phyloP scores from a whole-genome alignment of 2,797 vertebrate species.

The Microhierax caerulescens region DNA sequence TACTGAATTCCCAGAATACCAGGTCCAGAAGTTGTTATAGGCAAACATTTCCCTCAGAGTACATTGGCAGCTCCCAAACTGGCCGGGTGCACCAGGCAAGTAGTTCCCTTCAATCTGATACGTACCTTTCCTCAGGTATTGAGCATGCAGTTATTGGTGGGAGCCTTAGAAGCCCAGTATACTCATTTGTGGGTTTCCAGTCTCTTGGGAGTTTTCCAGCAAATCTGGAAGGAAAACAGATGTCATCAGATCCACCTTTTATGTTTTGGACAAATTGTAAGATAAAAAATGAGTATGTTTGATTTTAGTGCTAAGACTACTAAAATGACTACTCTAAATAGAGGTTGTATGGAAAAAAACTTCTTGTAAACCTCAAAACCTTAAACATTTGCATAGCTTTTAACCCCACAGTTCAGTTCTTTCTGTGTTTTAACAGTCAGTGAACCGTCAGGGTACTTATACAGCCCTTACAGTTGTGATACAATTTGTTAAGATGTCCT shows the following conservation, averaged over 20 bases:
- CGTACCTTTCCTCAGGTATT: not conserved
- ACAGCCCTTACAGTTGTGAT: not conserved
- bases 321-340: not conserved
- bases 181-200: not conserved
- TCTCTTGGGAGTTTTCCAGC: not conserved
- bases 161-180: not conserved
- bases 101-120: not conserved
- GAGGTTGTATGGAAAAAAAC: fast-evolving
- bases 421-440: not conserved
- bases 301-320: not conserved
- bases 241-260: not conserved
- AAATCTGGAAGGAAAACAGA: not conserved
- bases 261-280: not conserved
- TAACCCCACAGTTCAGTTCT: not conserved
- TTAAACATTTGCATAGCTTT: not conserved
- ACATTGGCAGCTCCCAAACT: not conserved
- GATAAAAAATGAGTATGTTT: not conserved
- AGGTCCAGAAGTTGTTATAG: not conserved
- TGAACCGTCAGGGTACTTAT: not conserved
- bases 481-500: not conserved
- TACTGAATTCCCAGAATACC: not conserved
- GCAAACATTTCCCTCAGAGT: not conserved
- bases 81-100: fast-evolving
- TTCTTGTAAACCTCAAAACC: not conserved
- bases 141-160: not conserved